Evolutionary conservation across 2,113 vertebrate genomes (phyloP).

Genomic region (Abramis brama): DNA sequence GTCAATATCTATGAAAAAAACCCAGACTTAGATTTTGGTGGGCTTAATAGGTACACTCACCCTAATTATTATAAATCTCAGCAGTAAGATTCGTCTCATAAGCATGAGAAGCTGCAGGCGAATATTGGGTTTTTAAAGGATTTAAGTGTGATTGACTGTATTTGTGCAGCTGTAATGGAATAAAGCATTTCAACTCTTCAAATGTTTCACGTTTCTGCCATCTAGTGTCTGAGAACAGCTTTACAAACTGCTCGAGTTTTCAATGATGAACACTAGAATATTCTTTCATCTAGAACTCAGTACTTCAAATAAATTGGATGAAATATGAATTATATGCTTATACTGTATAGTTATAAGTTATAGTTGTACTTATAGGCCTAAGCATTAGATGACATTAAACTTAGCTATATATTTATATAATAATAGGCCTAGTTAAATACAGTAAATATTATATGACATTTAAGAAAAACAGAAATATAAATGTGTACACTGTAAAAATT

Average conservation of each 20-base stretch:
- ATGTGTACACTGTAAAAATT: no score
- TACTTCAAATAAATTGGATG: not conserved
- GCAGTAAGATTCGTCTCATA: no score
- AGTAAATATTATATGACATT: no score
- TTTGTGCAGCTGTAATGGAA: not conserved
- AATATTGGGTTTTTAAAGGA: not conserved
- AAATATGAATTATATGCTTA: not conserved
- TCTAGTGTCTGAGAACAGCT: constrained; percentile 63
- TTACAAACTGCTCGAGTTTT: no score
- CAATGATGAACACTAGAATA: no score
- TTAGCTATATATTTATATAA: no score
- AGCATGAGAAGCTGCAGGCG: not conserved
- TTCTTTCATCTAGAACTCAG: not conserved
- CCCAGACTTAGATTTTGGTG: no score
- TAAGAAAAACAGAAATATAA: no score
- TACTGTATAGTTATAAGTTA: not conserved
- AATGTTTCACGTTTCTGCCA: constrained; percentile 63
- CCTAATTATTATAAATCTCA: no score
- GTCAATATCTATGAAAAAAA: no score
- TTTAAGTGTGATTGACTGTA: not conserved
- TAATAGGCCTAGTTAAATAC: no score
- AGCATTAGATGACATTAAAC: not conserved
- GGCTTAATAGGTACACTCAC: no score
- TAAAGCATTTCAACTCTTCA: constrained; percentile 11
- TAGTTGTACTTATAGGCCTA: not conserved